Evolutionary conservation across 2,797 vertebrate species (phyloP).

Genomic region (Rhinella marina): DNA sequence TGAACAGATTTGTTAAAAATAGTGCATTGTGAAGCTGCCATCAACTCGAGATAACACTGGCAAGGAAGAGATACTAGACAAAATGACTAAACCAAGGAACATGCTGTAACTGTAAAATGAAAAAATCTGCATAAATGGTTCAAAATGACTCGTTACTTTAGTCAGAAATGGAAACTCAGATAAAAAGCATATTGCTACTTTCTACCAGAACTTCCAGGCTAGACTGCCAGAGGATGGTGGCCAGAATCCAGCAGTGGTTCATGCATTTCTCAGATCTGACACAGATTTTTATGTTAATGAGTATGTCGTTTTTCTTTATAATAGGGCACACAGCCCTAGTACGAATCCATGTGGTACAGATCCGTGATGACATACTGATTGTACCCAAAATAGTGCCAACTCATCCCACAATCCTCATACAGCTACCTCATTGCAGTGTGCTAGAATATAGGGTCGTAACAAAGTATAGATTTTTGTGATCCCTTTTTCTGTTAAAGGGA

Average conservation of each 20-base stretch:
- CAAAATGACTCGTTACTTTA: background rate
- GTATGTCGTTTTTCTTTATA: background rate
- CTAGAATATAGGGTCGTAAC: too few relatives aligned
- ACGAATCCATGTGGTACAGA: background rate
- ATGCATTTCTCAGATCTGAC: background rate
- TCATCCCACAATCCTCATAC: too few relatives aligned
- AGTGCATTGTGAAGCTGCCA: conserved; percentile 1
- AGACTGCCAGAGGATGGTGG: background rate
- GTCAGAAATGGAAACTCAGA: background rate
- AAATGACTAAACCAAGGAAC: conserved; percentile 5
- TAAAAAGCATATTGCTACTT: background rate
- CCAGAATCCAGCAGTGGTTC: background rate
- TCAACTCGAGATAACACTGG: conserved; percentile 21
- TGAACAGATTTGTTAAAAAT: conserved; percentile 39
- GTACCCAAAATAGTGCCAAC: too few relatives aligned
- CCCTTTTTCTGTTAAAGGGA: too few relatives aligned
- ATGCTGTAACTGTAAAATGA: conserved; percentile 10
- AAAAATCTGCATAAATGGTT: conserved; percentile 11
- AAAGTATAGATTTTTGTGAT: too few relatives aligned
- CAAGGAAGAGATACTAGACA: background rate
- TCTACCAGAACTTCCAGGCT: background rate
- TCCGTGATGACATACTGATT: too few relatives aligned
- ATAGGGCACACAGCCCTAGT: background rate
- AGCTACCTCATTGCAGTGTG: too few relatives aligned
- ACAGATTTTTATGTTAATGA: background rate